Conservation (phyloP, 1,140 invertebrate species). For the Adoxophyes honmai region DNA sequence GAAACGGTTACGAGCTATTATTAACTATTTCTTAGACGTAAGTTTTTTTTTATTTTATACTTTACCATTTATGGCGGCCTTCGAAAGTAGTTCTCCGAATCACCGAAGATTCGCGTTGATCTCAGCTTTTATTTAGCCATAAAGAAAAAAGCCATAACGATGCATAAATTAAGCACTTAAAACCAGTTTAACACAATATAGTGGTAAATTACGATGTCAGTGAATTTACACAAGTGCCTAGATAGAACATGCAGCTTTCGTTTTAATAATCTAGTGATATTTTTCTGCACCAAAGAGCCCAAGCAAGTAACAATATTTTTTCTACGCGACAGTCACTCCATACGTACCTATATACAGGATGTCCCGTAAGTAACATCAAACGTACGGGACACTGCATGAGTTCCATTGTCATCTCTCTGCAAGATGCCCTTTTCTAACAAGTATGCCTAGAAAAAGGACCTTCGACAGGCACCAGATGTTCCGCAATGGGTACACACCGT, state of each 20-base stretch:
- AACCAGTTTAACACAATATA: constrained; percentile 24
- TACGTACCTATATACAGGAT: too few species aligned
- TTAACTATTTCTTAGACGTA: constrained; percentile 17
- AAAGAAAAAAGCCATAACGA: constrained; percentile 30
- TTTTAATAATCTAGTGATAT: constrained; percentile 1
- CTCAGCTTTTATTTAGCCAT: constrained; percentile 20
- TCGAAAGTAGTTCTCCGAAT: neutral
- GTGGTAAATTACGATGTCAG: constrained; percentile 12
- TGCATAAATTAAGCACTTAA: constrained; percentile 28
- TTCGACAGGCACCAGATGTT: too few species aligned
- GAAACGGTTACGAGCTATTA: neutral
- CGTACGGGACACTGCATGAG: too few species aligned
- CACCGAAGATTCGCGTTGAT: neutral
- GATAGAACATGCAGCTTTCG: constrained; percentile 46
- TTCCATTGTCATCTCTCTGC: too few species aligned
- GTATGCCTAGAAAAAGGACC: too few species aligned
- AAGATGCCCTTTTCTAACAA: too few species aligned
- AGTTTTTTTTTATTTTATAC: constrained; percentile 1
- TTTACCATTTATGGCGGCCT: neutral
- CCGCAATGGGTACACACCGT: too few species aligned
- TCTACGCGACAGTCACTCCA: too few species aligned
- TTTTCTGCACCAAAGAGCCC: constrained; percentile 3
- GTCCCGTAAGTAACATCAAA: too few species aligned
- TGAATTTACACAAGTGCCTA: constrained; percentile 4
- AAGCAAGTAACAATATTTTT: neutral